phyloP scores from a whole-genome alignment of 1,140 invertebrate genomes.

The Trachymyrmex septentrionalis region DNA sequence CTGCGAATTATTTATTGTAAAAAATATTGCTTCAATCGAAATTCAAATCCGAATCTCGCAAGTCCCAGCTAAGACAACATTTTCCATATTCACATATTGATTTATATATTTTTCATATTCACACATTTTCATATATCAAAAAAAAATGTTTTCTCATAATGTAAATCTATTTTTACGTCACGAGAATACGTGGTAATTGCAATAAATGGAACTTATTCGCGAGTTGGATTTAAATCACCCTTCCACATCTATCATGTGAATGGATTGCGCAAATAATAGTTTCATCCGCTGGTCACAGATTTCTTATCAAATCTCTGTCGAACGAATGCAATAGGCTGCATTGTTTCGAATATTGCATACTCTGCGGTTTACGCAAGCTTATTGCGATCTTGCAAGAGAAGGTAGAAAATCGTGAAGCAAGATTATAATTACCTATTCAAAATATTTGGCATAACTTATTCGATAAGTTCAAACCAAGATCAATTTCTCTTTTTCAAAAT shows the following conservation, averaged over 20 bases:
- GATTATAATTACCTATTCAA: neutral
- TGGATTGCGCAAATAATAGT: constrained; percentile 17
- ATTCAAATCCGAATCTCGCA: no score
- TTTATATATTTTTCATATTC: no score
- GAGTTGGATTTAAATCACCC: constrained; percentile 1
- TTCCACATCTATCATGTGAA: constrained; percentile 21
- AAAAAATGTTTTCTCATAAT: neutral
- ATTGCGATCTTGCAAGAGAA: neutral
- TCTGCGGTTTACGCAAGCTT: neutral
- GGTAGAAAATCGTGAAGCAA: neutral
- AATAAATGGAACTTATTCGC: constrained; percentile 30
- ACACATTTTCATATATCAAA: neutral
- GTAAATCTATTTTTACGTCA: neutral
- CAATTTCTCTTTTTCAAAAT: neutral
- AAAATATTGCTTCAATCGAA: no score
- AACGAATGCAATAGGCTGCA: neutral
- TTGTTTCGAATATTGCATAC: neutral
- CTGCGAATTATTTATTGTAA: no score
- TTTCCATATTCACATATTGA: no score
- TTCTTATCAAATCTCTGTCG: neutral
- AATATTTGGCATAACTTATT: neutral
- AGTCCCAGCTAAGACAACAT: no score
- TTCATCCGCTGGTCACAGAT: neutral
- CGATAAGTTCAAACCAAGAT: neutral
- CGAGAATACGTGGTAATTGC: constrained; percentile 11